Base-by-base conservation (phyloP, 2,888 invertebrate genomes). In the Philhelius pedissequus region DNA sequence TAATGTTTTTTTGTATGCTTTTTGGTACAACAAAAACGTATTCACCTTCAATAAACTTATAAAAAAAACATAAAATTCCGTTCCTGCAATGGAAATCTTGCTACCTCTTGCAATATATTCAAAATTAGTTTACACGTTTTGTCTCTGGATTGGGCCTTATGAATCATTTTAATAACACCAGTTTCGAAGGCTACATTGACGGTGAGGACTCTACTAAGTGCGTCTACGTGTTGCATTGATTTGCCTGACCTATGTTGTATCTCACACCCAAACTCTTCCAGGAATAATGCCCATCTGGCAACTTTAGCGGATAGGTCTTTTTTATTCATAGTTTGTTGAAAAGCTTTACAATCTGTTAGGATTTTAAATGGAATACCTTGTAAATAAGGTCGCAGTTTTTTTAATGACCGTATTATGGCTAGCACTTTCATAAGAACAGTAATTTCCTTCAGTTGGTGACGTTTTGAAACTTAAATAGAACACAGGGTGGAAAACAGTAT, bases 351-450 rank as follows among this genome's bases (percentile, higher is more conserved):
- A 70, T 89, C 90, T 25, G 54, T 88, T 4, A 18, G 20, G 20
- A 45, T n/a, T 38, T 38, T 38, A n/a, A 38, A 38, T 32, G 32
- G 8, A 32, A 32, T 32, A 7, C 32, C 32, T 32, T 32, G 32
- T 32, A 1, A 88, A 88, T 13, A 89, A 27, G n/a, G 88, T 70
- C 38, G 32, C 32, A 89, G 88, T 38, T 87, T 86, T 25, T 87
- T 86, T 4, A 89, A 64, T 0, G 88, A 87, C 78, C 88, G 87
- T 3, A 27, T 81, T 0, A 89, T 88, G 0, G 89, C 89, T 0
- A 90, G 66, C 0, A 89, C 89, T 66, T 90, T 90, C 89, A 60
- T 89, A 89, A 32, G 32, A 32, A 8, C 32, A 32, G 32, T 32
- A 32, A 32, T 32, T n/a, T 32, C 8, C 32, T 32, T 32, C 32